Evolutionary conservation across 2,797 vertebrate genomes (phyloP).

Genomic region (Sebastes jordani): DNA sequence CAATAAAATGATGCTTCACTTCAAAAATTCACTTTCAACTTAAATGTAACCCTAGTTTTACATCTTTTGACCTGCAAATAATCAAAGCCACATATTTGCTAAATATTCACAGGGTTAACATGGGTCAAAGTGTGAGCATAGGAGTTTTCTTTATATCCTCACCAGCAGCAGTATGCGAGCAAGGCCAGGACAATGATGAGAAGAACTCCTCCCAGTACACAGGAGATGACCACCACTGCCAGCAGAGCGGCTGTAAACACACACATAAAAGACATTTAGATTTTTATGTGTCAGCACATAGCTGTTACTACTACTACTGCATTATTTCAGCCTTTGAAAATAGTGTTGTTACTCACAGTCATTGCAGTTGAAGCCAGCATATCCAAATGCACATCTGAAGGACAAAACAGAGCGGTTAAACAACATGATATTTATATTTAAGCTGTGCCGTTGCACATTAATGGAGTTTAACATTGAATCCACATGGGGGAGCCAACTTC

Average conservation of each 20-base stretch:
- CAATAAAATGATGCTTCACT: not conserved
- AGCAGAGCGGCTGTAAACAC: constrained; percentile 74
- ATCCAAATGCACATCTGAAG: constrained; percentile 82
- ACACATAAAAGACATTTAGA: not conserved
- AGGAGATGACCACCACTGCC: constrained; percentile 83
- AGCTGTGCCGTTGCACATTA: not conserved
- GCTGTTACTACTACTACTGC: not conserved
- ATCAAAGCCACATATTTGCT: not conserved
- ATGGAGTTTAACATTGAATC: constrained; percentile 11
- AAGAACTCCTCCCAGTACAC: constrained; percentile 79
- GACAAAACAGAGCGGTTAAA: not conserved
- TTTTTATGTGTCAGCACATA: not conserved
- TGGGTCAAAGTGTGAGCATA: not conserved
- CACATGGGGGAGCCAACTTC: constrained; percentile 53
- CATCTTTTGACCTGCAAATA: not conserved
- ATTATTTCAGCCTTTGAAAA: not conserved
- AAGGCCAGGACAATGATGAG: constrained; percentile 74
- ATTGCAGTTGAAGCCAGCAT: constrained; percentile 82
- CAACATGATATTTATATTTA: not conserved
- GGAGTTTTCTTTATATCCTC: constrained; percentile 22
- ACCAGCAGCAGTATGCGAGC: constrained; percentile 69
- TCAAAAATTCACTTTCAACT: not conserved
- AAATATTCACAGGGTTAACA: not conserved
- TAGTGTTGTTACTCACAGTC: constrained; percentile 77
- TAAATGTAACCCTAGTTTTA: not conserved